These are phyloP conservation scores for Sarcophilus harrisii DNA, from an alignment of 2,797 vertebrate species.

Conservation along the genomic window DNA sequence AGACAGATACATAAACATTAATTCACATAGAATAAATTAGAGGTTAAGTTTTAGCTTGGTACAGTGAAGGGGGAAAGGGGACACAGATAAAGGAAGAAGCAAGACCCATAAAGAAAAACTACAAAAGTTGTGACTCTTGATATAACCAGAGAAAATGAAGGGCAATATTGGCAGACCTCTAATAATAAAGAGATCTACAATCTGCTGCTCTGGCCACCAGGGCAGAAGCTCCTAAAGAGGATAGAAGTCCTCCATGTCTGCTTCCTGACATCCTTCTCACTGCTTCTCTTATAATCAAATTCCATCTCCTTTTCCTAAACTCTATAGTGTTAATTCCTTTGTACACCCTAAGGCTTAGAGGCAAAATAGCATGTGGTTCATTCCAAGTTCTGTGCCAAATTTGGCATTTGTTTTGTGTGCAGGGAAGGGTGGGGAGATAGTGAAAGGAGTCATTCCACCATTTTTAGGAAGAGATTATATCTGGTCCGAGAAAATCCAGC, in stretches of 20 bases:
- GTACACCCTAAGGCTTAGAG: neutral
- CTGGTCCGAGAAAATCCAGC: neutral
- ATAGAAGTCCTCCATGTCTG: neutral
- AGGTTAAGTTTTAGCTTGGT: neutral
- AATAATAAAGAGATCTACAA: neutral
- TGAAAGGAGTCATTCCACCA: neutral
- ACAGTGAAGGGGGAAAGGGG: too few species aligned
- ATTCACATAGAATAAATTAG: neutral
- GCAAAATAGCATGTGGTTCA: neutral
- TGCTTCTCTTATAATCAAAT: neutral
- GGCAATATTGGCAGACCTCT: neutral
- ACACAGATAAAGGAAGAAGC: neutral
- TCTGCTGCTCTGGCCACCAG: neutral
- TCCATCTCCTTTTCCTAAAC: neutral
- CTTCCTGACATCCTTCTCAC: neutral
- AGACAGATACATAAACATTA: neutral
- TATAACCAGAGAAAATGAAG: neutral
- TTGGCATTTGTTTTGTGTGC: neutral
- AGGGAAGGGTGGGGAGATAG: neutral
- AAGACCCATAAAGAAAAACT: neutral
- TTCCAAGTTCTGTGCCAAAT: neutral
- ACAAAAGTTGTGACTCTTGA: neutral
- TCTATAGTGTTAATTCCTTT: neutral
- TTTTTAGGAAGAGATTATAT: neutral
- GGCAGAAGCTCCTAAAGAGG: neutral